Evolutionary conservation across 2,113 vertebrate species (phyloP).

Genomic region (Equus quagga): DNA sequence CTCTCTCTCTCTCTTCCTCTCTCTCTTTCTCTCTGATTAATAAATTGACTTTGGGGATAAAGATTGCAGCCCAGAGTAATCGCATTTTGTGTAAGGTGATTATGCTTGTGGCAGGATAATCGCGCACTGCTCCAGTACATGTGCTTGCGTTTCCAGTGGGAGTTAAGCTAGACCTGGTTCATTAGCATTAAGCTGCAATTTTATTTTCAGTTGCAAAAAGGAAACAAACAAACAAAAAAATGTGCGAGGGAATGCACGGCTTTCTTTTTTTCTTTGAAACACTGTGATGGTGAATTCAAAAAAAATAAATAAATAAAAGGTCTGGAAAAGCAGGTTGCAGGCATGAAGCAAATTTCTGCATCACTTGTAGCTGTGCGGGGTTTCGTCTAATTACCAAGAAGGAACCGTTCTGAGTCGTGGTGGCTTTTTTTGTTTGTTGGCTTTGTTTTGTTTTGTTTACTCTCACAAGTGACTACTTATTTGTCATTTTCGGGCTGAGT

Average conservation of each 20-base stretch:
- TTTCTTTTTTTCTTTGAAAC: conserved; percentile 60
- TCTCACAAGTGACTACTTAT: conserved; percentile 28
- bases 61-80: conserved; percentile 76
- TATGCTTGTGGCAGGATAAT: conserved; percentile 77
- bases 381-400: conserved; percentile 77
- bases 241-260: background rate
- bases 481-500: background rate
- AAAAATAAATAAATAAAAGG: background rate
- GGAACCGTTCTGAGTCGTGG: conserved; percentile 15
- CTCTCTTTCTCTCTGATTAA: conserved; percentile 86
- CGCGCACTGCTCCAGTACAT: conserved; percentile 56
- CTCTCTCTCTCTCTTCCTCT: conserved; percentile 84
- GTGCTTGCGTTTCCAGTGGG: conserved; percentile 78
- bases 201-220: conserved; percentile 78
- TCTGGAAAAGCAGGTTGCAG: conserved; percentile 40
- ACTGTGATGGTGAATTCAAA: conserved; percentile 40
- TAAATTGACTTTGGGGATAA: conserved; percentile 83
- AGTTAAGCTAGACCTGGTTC: conserved; percentile 76
- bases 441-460: background rate
- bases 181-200: conserved; percentile 81
- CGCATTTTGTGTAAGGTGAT: conserved; percentile 75
- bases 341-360: conserved; percentile 57
- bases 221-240: background rate
- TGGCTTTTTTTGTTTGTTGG: background rate
- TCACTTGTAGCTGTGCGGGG: conserved; percentile 84